Base-by-base conservation (phyloP, 2,888 invertebrate species). In the Galerucella pusilla region DNA sequence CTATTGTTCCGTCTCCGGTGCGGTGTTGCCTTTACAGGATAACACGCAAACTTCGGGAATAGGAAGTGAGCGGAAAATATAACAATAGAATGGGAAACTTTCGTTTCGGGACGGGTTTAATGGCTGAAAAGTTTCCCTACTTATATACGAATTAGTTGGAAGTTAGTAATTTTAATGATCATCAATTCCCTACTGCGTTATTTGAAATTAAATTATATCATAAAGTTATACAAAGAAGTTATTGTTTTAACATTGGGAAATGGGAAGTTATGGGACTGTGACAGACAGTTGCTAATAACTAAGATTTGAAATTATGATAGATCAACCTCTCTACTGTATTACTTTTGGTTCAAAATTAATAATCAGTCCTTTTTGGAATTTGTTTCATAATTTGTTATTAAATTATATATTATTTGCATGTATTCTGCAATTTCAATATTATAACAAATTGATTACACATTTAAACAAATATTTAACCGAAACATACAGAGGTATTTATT, bases 31-130 rank as follows among this genome's bases (percentile, higher is more conserved):
- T 72, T 72, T 60, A 16, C 66, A 25, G 72, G 66, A 54, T 66
- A 72, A 72, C 72, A 72, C 72, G 72, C 60, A 66, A 72, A 72
- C 66, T 72, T 72, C 46, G 54, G 66, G 35, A 63, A 67, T 72
- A 66, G 72, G 72, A 72, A 72, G 66, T 49, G 66, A 72, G 72
- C 72, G 72, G 66, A 72, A 72, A 72, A 72, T 72, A 72, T 72
- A 66, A 72, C 72, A 72, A 72, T 72, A 67, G 49, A 72, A 46
- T 49, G 72, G 71, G 49, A 72, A 72, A 72, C 66, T 72, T 72
- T 72, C 72, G 60, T 72, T 66, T 20, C 65, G 71, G 65, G 61
- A 57, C 65, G 60, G 60, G 66, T 67, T 72, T 72, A 72, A 72
- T 72, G 59, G 72, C 66, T 67, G 72, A 67, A 66, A 66, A 72